A percentile compares a stretch with the other conserved stretches of the same genome.
Evolutionary conservation across 2,113 vertebrate genomes (phyloP).

Genomic region (Rynchops niger): DNA sequence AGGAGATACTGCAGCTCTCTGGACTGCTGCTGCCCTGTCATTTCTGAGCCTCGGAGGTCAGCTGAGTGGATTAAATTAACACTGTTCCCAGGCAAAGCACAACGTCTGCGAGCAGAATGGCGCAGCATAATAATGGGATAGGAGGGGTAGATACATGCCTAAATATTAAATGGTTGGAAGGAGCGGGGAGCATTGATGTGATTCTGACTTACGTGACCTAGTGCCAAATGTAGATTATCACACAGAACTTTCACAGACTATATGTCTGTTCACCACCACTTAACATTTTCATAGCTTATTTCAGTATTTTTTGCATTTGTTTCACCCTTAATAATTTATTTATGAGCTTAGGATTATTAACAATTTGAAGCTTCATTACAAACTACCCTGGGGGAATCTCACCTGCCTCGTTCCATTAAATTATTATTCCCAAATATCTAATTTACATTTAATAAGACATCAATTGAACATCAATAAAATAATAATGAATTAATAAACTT

Average conservation of each 20-base stretch:
- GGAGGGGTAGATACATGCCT: background rate
- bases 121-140: background rate
- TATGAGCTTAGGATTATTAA: conserved; percentile 49
- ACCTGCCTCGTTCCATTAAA: conserved; percentile 28
- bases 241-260: background rate
- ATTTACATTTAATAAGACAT: conserved; percentile 65
- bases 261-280: background rate
- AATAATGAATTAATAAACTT: conserved; percentile 48
- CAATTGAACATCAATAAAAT: conserved; percentile 55
- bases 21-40: conserved; percentile 2
- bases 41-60: background rate
- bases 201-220: background rate
- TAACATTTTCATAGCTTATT: background rate
- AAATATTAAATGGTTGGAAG: background rate
- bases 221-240: background rate
- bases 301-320: conserved; percentile 12
- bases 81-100: conserved; percentile 5
- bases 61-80: background rate
- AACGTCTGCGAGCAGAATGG: background rate
- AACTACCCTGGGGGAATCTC: conserved; percentile 19
- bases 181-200: background rate
- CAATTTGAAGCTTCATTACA: conserved; percentile 52
- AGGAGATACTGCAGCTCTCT: background rate
- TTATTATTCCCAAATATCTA: conserved; percentile 62
- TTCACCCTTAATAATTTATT: conserved; percentile 45